Percentiles rank a stretch among this genome's conserved stretches.
Evolutionary conservation across 2,888 invertebrate species (phyloP).

Genomic region (Odiellus spinosus): DNA sequence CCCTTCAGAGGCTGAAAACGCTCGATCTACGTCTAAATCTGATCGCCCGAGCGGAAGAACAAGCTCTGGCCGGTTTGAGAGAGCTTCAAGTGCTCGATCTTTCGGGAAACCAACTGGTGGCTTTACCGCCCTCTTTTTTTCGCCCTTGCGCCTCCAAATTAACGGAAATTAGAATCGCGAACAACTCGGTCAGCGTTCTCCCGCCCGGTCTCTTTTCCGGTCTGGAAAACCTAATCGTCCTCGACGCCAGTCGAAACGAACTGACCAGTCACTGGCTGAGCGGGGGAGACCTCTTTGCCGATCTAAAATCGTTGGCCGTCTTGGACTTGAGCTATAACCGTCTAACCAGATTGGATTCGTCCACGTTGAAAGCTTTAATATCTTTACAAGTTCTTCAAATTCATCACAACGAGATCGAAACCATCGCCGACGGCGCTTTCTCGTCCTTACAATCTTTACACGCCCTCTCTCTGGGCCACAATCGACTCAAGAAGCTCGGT

Average conservation of each 20-base stretch:
- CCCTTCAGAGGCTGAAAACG: conserved; percentile 65
- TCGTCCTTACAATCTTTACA: conserved; percentile 81
- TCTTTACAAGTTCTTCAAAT: conserved; percentile 69
- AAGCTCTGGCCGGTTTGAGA: conserved; percentile 32
- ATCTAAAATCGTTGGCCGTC: conserved; percentile 67
- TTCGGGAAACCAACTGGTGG: conserved; percentile 46
- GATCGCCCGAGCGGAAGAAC: conserved; percentile 36
- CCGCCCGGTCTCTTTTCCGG: conserved; percentile 58
- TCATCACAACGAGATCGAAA: conserved; percentile 66
- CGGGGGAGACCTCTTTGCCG: conserved; percentile 57
- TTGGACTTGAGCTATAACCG: conserved; percentile 70
- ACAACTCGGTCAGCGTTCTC: conserved; percentile 74
- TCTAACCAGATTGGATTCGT: conserved; percentile 61
- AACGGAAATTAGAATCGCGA: conserved; percentile 75
- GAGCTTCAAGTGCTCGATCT: conserved; percentile 51
- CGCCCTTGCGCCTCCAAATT: conserved; percentile 50
- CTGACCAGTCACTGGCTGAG: conserved; percentile 69
- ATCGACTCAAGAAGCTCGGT: conserved; percentile 60
- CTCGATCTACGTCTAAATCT: conserved; percentile 71
- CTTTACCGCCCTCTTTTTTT: conserved; percentile 49
- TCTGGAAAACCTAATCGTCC: conserved; percentile 69
- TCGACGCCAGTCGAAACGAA: conserved; percentile 74
- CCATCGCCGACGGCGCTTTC: conserved; percentile 71
- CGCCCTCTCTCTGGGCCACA: conserved; percentile 68
- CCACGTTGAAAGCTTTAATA: conserved; percentile 68